Base-by-base conservation (phyloP, 2,797 vertebrate genomes). In the Oreortyx pictus region DNA sequence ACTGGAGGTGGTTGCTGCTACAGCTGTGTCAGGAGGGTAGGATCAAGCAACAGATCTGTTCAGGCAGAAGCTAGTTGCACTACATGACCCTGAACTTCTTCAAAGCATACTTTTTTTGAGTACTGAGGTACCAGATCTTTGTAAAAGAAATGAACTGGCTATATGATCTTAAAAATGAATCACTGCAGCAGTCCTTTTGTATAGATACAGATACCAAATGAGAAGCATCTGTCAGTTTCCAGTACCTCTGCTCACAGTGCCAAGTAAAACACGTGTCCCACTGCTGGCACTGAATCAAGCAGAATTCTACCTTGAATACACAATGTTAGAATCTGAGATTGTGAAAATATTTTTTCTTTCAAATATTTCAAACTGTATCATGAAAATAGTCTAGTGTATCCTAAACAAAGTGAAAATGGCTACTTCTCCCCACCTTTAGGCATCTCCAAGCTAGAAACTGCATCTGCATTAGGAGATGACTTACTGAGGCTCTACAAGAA, bases 381-480 rank as follows among this genome's bases (percentile, higher is more conserved):
- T 83, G 64, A 70, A 50, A 82, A 0, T 25, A 82, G 33, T 46
- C 25, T 61, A 35, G 22, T 68, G 20, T 75, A 64, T 7, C 33
- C 15, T 1, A 3, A 14, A 77, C 39, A 35, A 61, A 72, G 39
- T 78, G 67, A 81, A 92, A 94, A 62, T 15, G 79, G 18, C 29
- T 60, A 12, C 93, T 78, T 95, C 77, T 83, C 62, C 92, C 83
- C 68, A 31, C 88, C 83, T 97, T 56, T 95, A 97, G 97, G 91
- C 95, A 75, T 90, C 72, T 96, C 62, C 93, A 93, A 92, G 77
- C 90, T 97, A 57, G 98, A 99, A 95, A 95, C 98, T 20, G 98
- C 98, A 18, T 99, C 98, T 82, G 97, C 97, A 18, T 98, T 99
- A 29, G 98, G 98, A 86, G 98, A 98, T 91, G 98, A 99, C 86